Percentiles rank a stretch among this genome's conserved stretches.
Evolutionary conservation across 2,888 invertebrate species (phyloP).

Genomic region (Gerris lacustris): DNA sequence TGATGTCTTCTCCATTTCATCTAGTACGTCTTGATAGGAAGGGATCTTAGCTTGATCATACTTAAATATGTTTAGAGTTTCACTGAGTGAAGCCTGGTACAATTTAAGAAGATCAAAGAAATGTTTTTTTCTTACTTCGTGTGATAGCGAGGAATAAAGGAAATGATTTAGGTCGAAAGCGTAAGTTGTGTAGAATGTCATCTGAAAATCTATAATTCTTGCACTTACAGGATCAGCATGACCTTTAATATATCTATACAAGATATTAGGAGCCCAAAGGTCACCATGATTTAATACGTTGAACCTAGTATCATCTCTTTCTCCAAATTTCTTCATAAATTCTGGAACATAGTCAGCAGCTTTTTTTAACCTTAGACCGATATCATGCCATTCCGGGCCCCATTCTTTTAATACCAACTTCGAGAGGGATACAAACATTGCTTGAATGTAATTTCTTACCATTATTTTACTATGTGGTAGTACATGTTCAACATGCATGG

Average conservation of each 20-base stretch:
- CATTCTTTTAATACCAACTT: neutral
- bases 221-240: neutral
- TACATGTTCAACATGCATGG: neutral
- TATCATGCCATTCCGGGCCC: slow-evolving; percentile 4
- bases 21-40: neutral
- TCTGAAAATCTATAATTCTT: slow-evolving; percentile 6
- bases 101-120: neutral
- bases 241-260: neutral
- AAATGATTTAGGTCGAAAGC: slow-evolving; percentile 9
- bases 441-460: slow-evolving; percentile 3
- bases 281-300: slow-evolving; percentile 7
- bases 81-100: neutral
- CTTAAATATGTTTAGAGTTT: neutral
- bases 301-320: neutral
- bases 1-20: slow-evolving; percentile 7
- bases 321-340: slow-evolving; percentile 1
- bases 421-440: neutral
- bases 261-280: neutral
- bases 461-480: neutral
- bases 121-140: neutral
- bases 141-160: neutral
- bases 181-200: slow-evolving; percentile 8
- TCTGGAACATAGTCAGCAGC: neutral
- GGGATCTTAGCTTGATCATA: neutral
- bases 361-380: neutral